phyloP scores from a whole-genome alignment of 2,888 invertebrate genomes.

The Zaprionus lineosus region DNA sequence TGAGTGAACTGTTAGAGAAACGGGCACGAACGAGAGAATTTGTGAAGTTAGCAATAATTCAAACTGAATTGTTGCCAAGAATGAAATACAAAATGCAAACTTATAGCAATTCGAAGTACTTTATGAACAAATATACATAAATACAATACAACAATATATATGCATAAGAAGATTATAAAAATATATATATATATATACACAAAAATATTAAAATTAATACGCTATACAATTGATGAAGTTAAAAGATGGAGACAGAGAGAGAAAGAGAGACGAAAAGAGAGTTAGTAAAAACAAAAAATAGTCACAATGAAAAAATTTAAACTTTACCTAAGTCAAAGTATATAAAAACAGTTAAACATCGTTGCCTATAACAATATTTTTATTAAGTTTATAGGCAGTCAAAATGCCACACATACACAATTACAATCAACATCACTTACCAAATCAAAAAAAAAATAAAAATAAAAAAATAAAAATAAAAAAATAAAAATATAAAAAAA shows the following conservation, averaged over 20 bases:
- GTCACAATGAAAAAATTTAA: conserved; percentile 8
- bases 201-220: too few species aligned
- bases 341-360: conserved; percentile 12
- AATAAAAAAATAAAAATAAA: conserved; percentile 12
- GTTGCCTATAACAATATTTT: conserved; percentile 38
- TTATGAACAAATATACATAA: conserved; percentile 61
- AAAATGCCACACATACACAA: too few species aligned
- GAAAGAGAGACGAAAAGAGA: conserved; percentile 19
- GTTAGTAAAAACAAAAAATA: conserved; percentile 9
- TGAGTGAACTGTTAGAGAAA: not conserved
- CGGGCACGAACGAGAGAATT: conserved; percentile 4
- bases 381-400: conserved; percentile 44
- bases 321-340: conserved; percentile 18
- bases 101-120: conserved; percentile 79
- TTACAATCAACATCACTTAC: too few species aligned
- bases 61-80: conserved; percentile 47
- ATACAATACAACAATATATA: conserved; percentile 34
- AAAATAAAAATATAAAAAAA: conserved; percentile 1
- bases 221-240: conserved; percentile 15
- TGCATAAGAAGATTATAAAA: conserved; percentile 45
- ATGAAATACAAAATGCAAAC: conserved; percentile 74
- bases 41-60: conserved; percentile 32
- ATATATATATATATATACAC: conserved; percentile 51
- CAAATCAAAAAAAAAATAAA: conserved; percentile 6
- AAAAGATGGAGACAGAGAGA: conserved; percentile 11